Percentiles rank a stretch among this genome's conserved stretches.
These are phyloP conservation scores for Agriopis leucophaearia DNA, from an alignment of 2,888 invertebrate species.

Conservation along the genomic window DNA sequence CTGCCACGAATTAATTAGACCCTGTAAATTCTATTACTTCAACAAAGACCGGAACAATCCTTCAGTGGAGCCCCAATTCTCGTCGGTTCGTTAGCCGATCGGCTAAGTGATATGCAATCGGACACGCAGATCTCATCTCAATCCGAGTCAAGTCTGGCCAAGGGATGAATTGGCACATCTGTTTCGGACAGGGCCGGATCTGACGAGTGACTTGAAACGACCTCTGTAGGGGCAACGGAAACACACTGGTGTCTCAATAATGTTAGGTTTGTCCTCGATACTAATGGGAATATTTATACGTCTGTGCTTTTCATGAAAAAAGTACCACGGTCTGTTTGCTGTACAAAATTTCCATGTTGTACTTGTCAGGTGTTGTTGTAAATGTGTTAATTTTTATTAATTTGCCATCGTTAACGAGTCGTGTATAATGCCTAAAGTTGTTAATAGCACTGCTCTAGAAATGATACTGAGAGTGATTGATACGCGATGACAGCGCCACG, in stretches of 20 bases:
- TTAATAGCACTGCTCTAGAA: no score
- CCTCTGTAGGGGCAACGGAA: slow-evolving; percentile 2
- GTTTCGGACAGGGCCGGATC: slow-evolving; percentile 42
- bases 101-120: slow-evolving; percentile 53
- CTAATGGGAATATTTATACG: no score
- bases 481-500: no score
- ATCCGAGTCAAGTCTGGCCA: slow-evolving; percentile 50
- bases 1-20: slow-evolving; percentile 3
- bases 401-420: no score
- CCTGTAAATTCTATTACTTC: slow-evolving; percentile 26
- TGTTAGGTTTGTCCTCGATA: no score
- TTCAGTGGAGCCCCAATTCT: slow-evolving; percentile 30
- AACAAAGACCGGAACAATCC: slow-evolving; percentile 33
- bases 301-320: no score
- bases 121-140: slow-evolving; percentile 48
- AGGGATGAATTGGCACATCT: slow-evolving; percentile 58
- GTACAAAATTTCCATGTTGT: no score
- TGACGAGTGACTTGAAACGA: background rate
- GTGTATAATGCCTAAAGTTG: no score
- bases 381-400: no score
- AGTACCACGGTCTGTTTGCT: no score
- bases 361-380: no score
- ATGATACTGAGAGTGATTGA: no score
- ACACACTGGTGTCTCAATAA: background rate
- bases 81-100: slow-evolving; percentile 50